phyloP scores from a whole-genome alignment of 2,797 vertebrate species.

The Rhinophrynus dorsalis region DNA sequence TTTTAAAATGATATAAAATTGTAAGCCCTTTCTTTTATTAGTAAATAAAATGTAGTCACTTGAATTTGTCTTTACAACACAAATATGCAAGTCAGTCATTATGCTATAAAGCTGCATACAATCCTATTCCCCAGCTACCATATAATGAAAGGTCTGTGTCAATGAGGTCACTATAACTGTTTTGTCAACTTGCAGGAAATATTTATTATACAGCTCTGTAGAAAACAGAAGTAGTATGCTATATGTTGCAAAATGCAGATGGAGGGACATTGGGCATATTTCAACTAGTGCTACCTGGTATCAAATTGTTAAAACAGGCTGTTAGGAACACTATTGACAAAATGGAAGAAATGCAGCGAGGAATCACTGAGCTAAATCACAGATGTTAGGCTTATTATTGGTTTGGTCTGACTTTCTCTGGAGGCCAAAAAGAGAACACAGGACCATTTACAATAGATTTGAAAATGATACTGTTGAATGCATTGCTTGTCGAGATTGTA shows the following conservation, averaged over 20 bases:
- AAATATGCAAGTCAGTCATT: background rate
- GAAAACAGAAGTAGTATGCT: background rate
- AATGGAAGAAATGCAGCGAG: slow-evolving; percentile 7
- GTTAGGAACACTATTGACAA: background rate
- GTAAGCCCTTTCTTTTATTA: no score
- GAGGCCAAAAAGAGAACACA: no score
- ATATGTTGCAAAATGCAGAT: background rate
- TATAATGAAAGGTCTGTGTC: background rate
- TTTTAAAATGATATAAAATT: no score
- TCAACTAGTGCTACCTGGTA: slow-evolving; percentile 1
- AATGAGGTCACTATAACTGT: background rate
- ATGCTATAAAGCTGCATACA: background rate
- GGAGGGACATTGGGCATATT: slow-evolving; percentile 6
- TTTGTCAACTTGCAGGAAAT: background rate
- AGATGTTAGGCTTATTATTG: no score
- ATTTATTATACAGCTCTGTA: background rate
- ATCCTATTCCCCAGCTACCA: background rate
- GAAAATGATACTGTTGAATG: no score
- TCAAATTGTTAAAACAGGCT: slow-evolving; percentile 2
- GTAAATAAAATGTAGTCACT: slow-evolving; percentile 37
- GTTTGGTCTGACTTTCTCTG: no score
- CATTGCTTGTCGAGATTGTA: no score
- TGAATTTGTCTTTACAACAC: background rate
- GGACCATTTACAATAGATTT: no score
- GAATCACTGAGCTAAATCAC: slow-evolving; percentile 28